Base-by-base conservation (phyloP, 2,113 vertebrate species). In the Tor tambroides region DNA sequence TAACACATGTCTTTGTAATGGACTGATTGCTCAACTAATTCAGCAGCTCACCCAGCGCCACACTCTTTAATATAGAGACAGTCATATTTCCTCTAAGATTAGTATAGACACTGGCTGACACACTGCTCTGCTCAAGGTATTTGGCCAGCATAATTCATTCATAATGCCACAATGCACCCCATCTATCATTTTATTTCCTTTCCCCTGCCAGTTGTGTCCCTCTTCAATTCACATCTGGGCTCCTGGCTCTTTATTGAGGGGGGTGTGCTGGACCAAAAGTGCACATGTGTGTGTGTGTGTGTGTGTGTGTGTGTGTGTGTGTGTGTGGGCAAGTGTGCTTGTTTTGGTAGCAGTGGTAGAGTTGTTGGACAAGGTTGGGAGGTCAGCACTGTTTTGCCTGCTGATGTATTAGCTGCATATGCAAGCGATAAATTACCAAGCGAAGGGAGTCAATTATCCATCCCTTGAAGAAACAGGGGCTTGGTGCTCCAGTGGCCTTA, bases 401-500 rank as follows among this genome's bases (percentile, higher is more conserved):
- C 94, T 95, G 97, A 97, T 97, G 97, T 96, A 98, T 98, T 97
- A 97, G 96, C 93, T 94, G 96, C 96, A 98, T 99, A 99, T 99
- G 98, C 98, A 99, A 98, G 97, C 97, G 96, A 99, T 99, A 97
- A 98, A 99, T 99, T 99, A 99, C 97, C 97, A 97, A 96, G 95
- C 89, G 89, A 93, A 94, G 93, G 92, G 93, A 99, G 97, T 99
- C 98, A 98, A 99, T 99, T 98, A 99, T 98, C 97, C 96, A 97
- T 96, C 97, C 95, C 96, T 97, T 84, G 89, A 91, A 88, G 96
- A 98, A 98, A 85, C 96, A 96, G 96, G 96, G 94, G 94, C 95
- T 95, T 94, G 94, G 96, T 86, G 79, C 97, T 96, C 94, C 94
- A 92, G 96, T 97, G 96, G 97, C 97, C 97, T 95, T 91, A 95